These are phyloP conservation scores for Hippocampus comes DNA, from an alignment of 2,113 vertebrate species.

Conservation along the genomic window DNA sequence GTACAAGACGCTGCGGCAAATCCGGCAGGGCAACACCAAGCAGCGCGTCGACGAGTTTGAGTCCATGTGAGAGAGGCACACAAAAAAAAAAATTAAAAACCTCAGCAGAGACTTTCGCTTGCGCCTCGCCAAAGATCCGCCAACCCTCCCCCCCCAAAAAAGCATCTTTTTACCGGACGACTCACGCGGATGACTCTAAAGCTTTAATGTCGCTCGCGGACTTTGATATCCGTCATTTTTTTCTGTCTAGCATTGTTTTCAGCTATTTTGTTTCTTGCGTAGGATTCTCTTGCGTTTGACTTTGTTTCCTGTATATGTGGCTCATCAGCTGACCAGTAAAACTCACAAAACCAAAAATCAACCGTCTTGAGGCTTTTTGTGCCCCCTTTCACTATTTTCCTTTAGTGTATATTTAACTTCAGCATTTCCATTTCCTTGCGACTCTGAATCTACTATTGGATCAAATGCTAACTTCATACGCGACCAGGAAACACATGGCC, in stretches of 20 bases:
- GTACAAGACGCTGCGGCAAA: slow-evolving; percentile 96
- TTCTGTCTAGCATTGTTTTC: slow-evolving; percentile 32
- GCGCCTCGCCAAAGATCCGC: slow-evolving; percentile 88
- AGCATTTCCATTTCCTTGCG: not conserved
- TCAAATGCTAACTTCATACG: not conserved
- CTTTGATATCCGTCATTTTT: slow-evolving; percentile 43
- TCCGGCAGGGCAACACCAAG: slow-evolving; percentile 96
- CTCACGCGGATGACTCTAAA: slow-evolving; percentile 15
- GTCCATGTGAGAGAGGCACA: slow-evolving; percentile 84
- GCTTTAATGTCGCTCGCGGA: slow-evolving; percentile 55
- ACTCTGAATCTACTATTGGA: not conserved
- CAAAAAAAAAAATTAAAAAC: slow-evolving; percentile 18
- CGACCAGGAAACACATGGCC: too few species aligned
- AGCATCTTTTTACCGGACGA: slow-evolving; percentile 35
- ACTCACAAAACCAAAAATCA: not conserved
- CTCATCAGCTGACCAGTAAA: not conserved
- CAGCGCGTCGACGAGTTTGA: slow-evolving; percentile 98
- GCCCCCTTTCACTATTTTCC: not conserved
- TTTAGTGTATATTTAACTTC: not conserved
- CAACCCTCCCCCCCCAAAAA: slow-evolving; percentile 33
- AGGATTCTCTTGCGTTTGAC: not conserved
- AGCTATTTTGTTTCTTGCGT: slow-evolving; percentile 17
- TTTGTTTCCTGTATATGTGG: slow-evolving; percentile 21
- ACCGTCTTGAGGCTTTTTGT: not conserved
- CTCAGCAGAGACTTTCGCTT: slow-evolving; percentile 58